phyloP scores from a whole-genome alignment of 2,888 invertebrate species.

The Conchocele bisecta region DNA sequence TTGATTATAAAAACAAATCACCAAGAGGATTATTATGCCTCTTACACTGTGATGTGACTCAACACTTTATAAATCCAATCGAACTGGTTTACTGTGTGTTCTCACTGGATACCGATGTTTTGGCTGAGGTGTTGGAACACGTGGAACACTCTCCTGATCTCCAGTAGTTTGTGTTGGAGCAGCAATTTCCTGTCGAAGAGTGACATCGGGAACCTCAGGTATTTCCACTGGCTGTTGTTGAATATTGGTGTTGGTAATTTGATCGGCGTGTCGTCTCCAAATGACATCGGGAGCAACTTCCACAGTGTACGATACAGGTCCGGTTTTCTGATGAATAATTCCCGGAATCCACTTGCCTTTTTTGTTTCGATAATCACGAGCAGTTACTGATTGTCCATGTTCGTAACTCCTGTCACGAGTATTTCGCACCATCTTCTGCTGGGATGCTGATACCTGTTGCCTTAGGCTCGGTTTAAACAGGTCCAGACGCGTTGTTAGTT shows the following conservation, averaged over 20 bases:
- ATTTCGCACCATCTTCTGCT: constrained; percentile 21
- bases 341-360: constrained; percentile 28
- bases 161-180: too few relatives aligned
- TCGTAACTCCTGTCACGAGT: constrained; percentile 7
- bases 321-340: constrained; percentile 11
- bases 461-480: constrained; percentile 15
- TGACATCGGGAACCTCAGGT: too few relatives aligned
- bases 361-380: constrained; percentile 24
- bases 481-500: constrained; percentile 38
- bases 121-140: not conserved
- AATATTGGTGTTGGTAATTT: constrained; percentile 1
- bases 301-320: constrained; percentile 39
- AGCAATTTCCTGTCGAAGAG: too few relatives aligned
- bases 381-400: constrained; percentile 12
- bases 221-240: too few relatives aligned
- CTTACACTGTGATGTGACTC: not conserved
- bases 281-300: constrained; percentile 25
- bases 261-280: constrained; percentile 29
- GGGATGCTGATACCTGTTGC: constrained; percentile 18
- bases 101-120: not conserved
- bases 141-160: too few relatives aligned
- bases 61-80: not conserved
- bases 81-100: not conserved
- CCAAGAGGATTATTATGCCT: constrained; percentile 9
- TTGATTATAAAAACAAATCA: too few relatives aligned